These are phyloP conservation scores for Drosophila tani DNA, from an alignment of 1,140 invertebrate species.

Conservation along the genomic window DNA sequence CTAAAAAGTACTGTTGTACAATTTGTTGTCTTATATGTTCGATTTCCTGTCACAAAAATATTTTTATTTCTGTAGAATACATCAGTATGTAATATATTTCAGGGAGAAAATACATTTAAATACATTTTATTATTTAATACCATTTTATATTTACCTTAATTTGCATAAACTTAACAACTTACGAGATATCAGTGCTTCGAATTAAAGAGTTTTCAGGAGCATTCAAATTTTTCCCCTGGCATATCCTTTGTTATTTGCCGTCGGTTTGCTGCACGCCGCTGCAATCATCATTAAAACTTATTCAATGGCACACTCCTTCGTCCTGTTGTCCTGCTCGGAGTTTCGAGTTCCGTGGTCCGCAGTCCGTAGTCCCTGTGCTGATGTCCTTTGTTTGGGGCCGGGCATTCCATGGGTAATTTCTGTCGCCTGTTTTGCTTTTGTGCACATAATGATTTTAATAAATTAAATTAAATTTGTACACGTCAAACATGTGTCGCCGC, in stretches of 20 bases:
- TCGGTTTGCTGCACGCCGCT: constrained; percentile 72
- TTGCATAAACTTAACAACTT: neutral
- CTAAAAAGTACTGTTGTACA: no score
- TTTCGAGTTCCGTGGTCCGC: neutral
- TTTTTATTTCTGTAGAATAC: neutral
- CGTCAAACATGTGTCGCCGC: constrained; percentile 79
- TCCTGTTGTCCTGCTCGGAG: constrained; percentile 21
- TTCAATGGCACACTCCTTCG: constrained; percentile 64
- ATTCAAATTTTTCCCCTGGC: constrained; percentile 20
- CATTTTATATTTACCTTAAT: neutral
- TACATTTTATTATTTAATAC: neutral
- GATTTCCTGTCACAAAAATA: neutral
- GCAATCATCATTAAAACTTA: constrained; percentile 83
- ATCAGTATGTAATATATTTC: rapidly evolving
- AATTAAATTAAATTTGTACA: constrained; percentile 84
- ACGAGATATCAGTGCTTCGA: constrained; percentile 38
- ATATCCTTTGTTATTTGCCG: constrained; percentile 42
- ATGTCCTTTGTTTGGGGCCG: constrained; percentile 24
- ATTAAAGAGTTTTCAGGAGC: neutral
- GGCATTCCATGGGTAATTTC: constrained; percentile 61
- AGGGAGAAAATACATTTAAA: neutral
- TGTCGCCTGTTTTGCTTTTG: constrained; percentile 66
- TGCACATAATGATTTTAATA: constrained; percentile 81
- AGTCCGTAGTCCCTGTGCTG: neutral
- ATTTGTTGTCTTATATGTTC: no score